phyloP scores from a whole-genome alignment of 2,888 invertebrate species.

The Drosophila engyochracea region DNA sequence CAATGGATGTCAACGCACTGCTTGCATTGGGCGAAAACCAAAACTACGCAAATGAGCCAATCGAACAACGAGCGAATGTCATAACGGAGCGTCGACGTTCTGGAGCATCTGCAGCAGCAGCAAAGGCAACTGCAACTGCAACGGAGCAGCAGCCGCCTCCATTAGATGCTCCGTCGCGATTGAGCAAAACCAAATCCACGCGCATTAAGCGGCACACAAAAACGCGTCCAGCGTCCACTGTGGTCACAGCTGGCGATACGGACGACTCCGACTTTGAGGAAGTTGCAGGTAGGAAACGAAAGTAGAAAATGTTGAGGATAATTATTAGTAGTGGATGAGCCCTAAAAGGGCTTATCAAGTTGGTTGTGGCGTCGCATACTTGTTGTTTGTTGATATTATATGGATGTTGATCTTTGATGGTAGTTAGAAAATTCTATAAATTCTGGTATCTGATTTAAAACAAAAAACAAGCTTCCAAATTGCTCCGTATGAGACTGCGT shows the following conservation, averaged over 20 bases:
- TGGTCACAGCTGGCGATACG: conserved; percentile 84
- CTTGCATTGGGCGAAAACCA: conserved; percentile 88
- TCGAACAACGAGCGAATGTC: background rate
- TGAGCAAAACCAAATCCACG: conserved; percentile 81
- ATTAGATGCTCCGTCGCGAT: conserved; percentile 66
- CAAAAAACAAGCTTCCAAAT: conserved; percentile 68
- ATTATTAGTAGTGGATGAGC: conserved; percentile 14
- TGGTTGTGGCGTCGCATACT: conserved; percentile 68
- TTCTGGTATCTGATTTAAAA: conserved; percentile 64
- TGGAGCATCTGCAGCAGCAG: background rate
- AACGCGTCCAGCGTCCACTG: conserved; percentile 80
- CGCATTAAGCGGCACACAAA: conserved; percentile 82
- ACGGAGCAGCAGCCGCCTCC: conserved; percentile 61
- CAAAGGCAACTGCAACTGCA: background rate
- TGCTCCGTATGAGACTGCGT: conserved; percentile 79
- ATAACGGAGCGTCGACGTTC: conserved; percentile 23
- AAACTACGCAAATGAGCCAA: conserved; percentile 65
- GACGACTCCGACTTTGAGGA: conserved; percentile 91
- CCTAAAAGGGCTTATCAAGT: conserved; percentile 36
- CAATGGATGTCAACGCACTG: conserved; percentile 88
- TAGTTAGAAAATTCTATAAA: conserved; percentile 55
- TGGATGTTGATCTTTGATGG: conserved; percentile 34
- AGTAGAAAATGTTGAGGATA: conserved; percentile 60
- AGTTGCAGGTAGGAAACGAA: conserved; percentile 88
- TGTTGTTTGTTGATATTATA: conserved; percentile 41